Evolutionary conservation across 2,888 invertebrate genomes (phyloP).

Genomic region (Scaptomyza flava): DNA sequence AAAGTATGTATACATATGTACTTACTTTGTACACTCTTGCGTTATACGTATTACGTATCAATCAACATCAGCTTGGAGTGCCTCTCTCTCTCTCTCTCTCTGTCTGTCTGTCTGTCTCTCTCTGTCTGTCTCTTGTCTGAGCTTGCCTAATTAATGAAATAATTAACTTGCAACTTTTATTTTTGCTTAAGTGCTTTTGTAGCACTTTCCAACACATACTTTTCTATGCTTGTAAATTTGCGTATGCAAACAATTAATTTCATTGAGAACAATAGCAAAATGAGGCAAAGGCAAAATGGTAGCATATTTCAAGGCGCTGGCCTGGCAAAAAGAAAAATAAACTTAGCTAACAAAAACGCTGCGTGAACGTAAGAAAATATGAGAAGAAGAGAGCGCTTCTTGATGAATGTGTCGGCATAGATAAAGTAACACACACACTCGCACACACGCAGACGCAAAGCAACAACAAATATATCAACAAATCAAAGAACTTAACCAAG

Average conservation of each 20-base stretch:
- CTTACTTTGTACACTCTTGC: no score
- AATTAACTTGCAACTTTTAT: constrained; percentile 75
- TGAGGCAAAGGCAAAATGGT: constrained; percentile 32
- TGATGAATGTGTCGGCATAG: constrained; percentile 52
- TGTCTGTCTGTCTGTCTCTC: not conserved
- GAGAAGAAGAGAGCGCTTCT: constrained; percentile 20
- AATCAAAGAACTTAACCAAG: constrained; percentile 67
- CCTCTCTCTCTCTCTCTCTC: not conserved
- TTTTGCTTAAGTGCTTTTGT: constrained; percentile 63
- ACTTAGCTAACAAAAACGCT: not conserved
- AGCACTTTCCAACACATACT: constrained; percentile 45
- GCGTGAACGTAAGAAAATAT: not conserved
- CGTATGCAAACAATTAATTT: constrained; percentile 70
- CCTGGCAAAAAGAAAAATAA: constrained; percentile 2
- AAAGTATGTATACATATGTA: no score
- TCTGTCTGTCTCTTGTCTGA: constrained; percentile 20
- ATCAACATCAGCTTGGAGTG: constrained; percentile 64
- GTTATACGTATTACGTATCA: constrained; percentile 71
- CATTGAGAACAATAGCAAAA: constrained; percentile 51
- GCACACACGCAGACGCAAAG: not conserved
- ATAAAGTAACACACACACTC: constrained; percentile 22
- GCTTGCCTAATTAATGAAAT: constrained; percentile 74
- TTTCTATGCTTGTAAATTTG: not conserved
- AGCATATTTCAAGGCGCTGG: constrained; percentile 34
- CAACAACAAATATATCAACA: constrained; percentile 56